A percentile compares a stretch with the other conserved stretches of the same genome.
Evolutionary conservation across 2,113 vertebrate species (phyloP).

Genomic region (Delphinapterus leucas): DNA sequence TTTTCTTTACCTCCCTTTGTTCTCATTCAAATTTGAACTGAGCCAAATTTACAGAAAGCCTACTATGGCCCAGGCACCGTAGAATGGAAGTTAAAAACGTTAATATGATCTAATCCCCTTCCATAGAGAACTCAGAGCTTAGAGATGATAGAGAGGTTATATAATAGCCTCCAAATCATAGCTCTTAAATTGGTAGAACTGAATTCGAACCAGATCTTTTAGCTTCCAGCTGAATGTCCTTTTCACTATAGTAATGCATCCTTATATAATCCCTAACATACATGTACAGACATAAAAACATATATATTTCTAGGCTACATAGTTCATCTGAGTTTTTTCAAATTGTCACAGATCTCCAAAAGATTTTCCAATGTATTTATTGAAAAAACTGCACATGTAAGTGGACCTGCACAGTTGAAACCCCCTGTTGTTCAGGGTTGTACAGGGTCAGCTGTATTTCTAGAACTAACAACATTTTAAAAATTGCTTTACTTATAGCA

Average conservation of each 20-base stretch:
- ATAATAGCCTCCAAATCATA: not conserved
- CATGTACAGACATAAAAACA: not conserved
- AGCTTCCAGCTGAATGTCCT: not conserved
- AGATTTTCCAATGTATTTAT: too few relatives aligned
- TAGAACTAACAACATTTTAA: not conserved
- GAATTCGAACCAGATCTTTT: not conserved
- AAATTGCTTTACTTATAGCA: not conserved
- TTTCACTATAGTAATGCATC: not conserved
- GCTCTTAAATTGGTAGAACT: not conserved
- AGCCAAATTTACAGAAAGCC: not conserved
- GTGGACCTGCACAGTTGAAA: too few relatives aligned
- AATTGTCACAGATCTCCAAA: too few relatives aligned
- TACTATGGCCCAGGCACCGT: not conserved
- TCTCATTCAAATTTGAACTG: conserved; percentile 6
- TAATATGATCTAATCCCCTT: not conserved
- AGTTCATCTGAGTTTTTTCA: too few relatives aligned
- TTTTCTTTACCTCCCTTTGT: not conserved
- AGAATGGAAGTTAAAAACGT: not conserved
- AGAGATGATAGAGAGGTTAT: not conserved
- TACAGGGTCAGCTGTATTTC: not conserved
- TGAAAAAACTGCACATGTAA: too few relatives aligned
- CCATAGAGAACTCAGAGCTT: not conserved
- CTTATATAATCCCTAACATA: not conserved
- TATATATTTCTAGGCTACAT: too few relatives aligned
- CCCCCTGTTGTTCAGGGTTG: too few relatives aligned